These are phyloP conservation scores for Chondrosia reniformis DNA, from an alignment of 37 sponge, comb jelly and placozoan species.

Conservation along the genomic window DNA sequence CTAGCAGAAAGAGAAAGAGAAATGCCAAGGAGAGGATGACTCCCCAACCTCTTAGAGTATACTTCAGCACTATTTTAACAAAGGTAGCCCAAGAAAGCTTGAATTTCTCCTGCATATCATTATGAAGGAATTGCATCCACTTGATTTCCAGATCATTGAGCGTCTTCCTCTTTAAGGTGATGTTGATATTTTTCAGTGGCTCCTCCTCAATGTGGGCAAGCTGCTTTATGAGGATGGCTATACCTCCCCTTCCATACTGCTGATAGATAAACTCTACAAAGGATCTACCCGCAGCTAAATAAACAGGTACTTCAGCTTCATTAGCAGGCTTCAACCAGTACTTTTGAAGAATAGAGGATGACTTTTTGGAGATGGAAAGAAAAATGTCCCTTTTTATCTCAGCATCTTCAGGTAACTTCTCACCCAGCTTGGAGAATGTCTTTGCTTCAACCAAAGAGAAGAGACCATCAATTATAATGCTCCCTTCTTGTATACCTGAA, in stretches of 20 bases:
- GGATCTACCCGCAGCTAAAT: background rate
- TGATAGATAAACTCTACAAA: background rate
- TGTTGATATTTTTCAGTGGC: background rate
- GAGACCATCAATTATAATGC: conserved; percentile 7
- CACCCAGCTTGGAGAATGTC: background rate
- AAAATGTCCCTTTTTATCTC: too few species aligned
- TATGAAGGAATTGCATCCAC: background rate
- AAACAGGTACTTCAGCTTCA: conserved; percentile 4
- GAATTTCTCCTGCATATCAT: background rate
- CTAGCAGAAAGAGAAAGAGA: conserved; percentile 18
- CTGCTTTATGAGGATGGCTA: conserved; percentile 3
- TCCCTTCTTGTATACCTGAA: conserved; percentile 1
- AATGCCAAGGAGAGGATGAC: background rate
- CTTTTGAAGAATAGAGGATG: background rate
- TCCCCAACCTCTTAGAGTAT: background rate
- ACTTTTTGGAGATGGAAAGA: background rate
- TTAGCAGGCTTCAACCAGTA: conserved; percentile 1
- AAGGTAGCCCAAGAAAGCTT: conserved; percentile 4
- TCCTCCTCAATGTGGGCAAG: conserved; percentile 5
- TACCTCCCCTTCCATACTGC: background rate
- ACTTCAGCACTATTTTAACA: background rate
- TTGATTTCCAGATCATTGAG: background rate
- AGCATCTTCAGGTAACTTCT: background rate
- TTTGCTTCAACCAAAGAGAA: background rate
- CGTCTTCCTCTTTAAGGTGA: conserved; percentile 4